Evolutionary conservation across 2,888 invertebrate species (phyloP), one percentile per base, ranked within the genome.

Genomic region (Candidula unifasciata): DNA sequence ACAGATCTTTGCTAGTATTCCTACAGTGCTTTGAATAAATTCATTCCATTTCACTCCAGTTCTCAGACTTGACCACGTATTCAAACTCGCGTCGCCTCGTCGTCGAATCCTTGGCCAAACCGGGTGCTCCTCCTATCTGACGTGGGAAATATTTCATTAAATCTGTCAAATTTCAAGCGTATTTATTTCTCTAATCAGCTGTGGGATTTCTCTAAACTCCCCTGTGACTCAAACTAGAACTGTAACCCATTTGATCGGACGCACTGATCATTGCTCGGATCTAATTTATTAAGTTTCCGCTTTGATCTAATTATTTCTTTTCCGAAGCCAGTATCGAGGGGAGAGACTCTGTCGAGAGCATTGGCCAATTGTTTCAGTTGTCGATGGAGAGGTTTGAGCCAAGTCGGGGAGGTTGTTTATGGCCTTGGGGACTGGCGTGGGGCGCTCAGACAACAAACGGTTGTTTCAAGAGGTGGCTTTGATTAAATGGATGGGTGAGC

Each of bases 151-250:
- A 74, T 82, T 82, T 74, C 82, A 82, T 82, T 74, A 74, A 82
- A 74, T 52, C 82, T 82, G 82, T 82, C 82, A 82, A 82, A 82
- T 74, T 82, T 82, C 76, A 54, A 68, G 76, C 52, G 82, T 82
- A 68, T 82, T 82, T 82, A 82, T 82, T 76, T 82, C 82, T 76
- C 60, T 82, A 82, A 82, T 82, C 74, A 82, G 82, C 64, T 74
- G 30, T 44, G 82, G 82, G 74, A 82, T 21, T 82, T 74, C 74
- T 35, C 74, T 16, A 18, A 24, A n/a, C 3, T 74, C 74, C 82
- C 73, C 24, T 60, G 74, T 52, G 82, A 64, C 74, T 54, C 73
- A 33, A 44, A 35, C 30, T 82, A 0, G 30, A n/a, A 27, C 71
- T 35, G 74, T 82, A 82, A 82, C 74, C 82, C 82, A 74, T 60